Evolutionary conservation across 2,888 invertebrate genomes (phyloP).

Genomic region (Lamellibrachia satsuma): DNA sequence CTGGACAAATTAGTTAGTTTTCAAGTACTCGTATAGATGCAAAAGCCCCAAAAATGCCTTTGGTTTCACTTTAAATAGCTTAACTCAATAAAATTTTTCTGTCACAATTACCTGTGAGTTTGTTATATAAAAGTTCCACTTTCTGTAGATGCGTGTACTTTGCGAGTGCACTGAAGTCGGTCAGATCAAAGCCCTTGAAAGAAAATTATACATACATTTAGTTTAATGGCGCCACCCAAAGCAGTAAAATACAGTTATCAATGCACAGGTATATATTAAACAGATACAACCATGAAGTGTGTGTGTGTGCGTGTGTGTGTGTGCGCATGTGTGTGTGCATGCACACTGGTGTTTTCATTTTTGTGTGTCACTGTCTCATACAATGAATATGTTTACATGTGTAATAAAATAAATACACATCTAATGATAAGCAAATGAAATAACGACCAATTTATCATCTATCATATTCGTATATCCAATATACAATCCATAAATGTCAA

Average conservation of each 20-base stretch:
- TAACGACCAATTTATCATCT: too few relatives aligned
- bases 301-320: too few relatives aligned
- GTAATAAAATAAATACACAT: too few relatives aligned
- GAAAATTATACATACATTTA: slow-evolving; percentile 34
- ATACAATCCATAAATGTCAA: neutral
- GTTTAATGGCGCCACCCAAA: neutral
- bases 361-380: too few relatives aligned
- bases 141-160: slow-evolving; percentile 60
- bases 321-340: neutral
- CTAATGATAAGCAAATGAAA: too few relatives aligned
- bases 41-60: too few relatives aligned
- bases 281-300: neutral
- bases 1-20: too few relatives aligned
- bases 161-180: slow-evolving; percentile 54
- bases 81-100: neutral
- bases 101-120: slow-evolving; percentile 54
- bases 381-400: too few relatives aligned
- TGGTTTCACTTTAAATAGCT: neutral
- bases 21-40: too few relatives aligned
- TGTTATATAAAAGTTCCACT: slow-evolving; percentile 62
- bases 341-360: too few relatives aligned
- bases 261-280: neutral
- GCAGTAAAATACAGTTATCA: neutral
- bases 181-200: slow-evolving; percentile 55
- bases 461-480: too few relatives aligned